These are phyloP conservation scores for Silurus aristotelis DNA, from an alignment of 2,797 vertebrate species.

Conservation along the genomic window DNA sequence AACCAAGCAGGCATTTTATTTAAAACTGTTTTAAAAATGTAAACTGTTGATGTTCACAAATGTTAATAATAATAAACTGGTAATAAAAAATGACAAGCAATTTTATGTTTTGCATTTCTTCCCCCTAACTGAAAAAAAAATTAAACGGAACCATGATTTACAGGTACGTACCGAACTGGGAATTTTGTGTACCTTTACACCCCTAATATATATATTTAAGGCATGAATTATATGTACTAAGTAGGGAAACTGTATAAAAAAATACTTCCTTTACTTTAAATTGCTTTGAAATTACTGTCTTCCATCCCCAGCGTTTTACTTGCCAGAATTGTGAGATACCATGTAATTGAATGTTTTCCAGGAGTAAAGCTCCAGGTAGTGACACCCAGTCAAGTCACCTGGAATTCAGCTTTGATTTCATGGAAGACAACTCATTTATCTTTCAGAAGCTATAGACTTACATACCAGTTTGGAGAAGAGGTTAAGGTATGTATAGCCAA, in stretches of 20 bases:
- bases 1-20: too few species aligned
- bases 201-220: too few species aligned
- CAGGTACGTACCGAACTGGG: background rate
- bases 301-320: background rate
- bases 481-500: slow-evolving; percentile 70
- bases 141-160: too few species aligned
- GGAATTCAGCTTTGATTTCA: slow-evolving; percentile 75
- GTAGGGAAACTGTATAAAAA: background rate
- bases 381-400: slow-evolving; percentile 69
- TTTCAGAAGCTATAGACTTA: slow-evolving; percentile 82
- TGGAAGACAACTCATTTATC: slow-evolving; percentile 73
- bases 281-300: background rate
- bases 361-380: slow-evolving; percentile 66
- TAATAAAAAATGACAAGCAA: too few species aligned
- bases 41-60: too few species aligned
- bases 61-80: too few species aligned
- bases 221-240: background rate
- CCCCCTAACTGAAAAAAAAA: too few species aligned
- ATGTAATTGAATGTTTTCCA: slow-evolving; percentile 50
- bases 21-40: too few species aligned
- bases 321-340: background rate
- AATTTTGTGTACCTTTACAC: too few species aligned
- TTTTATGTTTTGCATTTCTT: too few species aligned
- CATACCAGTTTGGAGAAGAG: slow-evolving; percentile 75
- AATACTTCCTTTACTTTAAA: background rate